A percentile compares a stretch with the other conserved stretches of the same genome.
These are phyloP conservation scores for Tenthredo amoena DNA, from an alignment of 2,888 invertebrate species.

Conservation along the genomic window DNA sequence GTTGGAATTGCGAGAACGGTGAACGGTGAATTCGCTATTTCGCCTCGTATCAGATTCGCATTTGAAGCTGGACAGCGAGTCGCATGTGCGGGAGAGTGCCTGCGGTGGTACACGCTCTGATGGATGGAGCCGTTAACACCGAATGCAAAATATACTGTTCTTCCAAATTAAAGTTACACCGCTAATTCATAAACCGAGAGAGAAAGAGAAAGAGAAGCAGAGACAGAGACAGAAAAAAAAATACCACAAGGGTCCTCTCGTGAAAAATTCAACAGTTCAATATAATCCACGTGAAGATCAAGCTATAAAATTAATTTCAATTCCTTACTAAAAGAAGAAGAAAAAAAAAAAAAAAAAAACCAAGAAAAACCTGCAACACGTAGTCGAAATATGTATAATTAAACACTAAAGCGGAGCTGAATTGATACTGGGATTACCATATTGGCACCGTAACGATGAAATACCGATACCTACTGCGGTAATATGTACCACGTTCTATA, in stretches of 20 bases:
- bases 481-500: neutral
- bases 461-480: slow-evolving; percentile 6
- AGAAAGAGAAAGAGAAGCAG: neutral
- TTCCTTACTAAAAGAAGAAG: too few species aligned
- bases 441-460: neutral
- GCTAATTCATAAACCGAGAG: neutral
- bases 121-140: slow-evolving; percentile 50
- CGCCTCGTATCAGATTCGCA: slow-evolving; percentile 39
- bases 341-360: neutral
- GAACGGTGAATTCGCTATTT: slow-evolving; percentile 44
- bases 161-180: slow-evolving; percentile 15
- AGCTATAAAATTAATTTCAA: neutral
- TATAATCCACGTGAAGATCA: neutral
- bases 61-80: slow-evolving; percentile 15
- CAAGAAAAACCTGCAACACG: neutral
- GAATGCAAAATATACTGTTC: slow-evolving; percentile 35
- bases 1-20: slow-evolving; percentile 30
- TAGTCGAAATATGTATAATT: neutral
- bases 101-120: slow-evolving; percentile 45
- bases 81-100: slow-evolving; percentile 20
- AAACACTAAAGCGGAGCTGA: neutral
- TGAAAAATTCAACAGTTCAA: neutral
- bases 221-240: neutral
- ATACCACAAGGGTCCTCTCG: neutral
- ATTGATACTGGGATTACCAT: slow-evolving; percentile 6